Evolutionary conservation across 2,113 vertebrate species (phyloP), one percentile per base, ranked within the genome.

Genomic region (Cacatua alba): DNA sequence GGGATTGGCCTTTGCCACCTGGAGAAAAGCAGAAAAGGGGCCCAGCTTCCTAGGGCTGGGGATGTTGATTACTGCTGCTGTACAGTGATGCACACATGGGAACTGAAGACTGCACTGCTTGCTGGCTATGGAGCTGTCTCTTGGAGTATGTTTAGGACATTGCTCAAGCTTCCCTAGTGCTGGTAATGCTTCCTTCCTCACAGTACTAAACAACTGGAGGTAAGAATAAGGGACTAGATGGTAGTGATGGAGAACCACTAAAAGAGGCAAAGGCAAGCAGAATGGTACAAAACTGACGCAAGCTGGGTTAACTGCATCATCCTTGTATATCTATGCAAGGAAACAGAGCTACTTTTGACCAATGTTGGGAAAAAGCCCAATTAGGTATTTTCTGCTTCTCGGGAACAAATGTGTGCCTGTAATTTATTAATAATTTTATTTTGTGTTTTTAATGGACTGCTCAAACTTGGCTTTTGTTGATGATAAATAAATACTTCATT

Each of bases 331-430:
- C 19, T 67, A 3, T 39, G 39, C 10, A 75, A 82, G 41, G 33
- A 39, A 77, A 57, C 17, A 89, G 28, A 44, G 19, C 17, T 67
- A n/a, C n/a, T n/a, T 64, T 77, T 65, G 51, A 71, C 68, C 8
- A n/a, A 24, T 17, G 6, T 4, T 41, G n/a, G 31, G 2, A n/a
- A 52, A 37, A 76, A 39, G 8, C 0, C 1, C 4, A 10, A 8
- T 21, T 31, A 64, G 14, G 24, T 31, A 20, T 70, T 67, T 82
- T 86, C 44, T 37, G 24, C 16, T 88, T 81, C 31, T 59, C 2
- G 11, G 52, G n/a, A 75, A 43, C 9, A 76, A 65, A 6, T 5
- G 5, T n/a, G 28, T 25, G 52, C 29, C 26, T 69, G 53, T 48
- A 39, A 90, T 21, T 39, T 29, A 43, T 35, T 63, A 79, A 55